Evolutionary conservation across 2,113 vertebrate species (phyloP), one percentile per base, ranked within the genome.

Genomic region (Maccullochella peelii): DNA sequence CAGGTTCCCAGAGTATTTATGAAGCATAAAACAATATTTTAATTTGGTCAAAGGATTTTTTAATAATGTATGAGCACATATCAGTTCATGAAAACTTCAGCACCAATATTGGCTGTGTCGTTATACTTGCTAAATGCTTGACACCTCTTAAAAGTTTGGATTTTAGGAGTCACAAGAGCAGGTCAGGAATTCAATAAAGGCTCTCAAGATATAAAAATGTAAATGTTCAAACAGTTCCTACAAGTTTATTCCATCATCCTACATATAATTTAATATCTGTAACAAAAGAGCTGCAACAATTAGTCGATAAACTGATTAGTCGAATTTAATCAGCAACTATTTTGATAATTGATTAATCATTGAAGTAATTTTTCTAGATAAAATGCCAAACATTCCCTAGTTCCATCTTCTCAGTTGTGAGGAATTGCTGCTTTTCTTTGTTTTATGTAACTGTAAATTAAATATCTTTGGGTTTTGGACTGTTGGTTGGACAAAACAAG

Each of bases 11-110:
- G 73, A 87, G 49, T 90, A 75, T 88, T 92, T 90, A 87, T 83
- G 55, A 84, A 80, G 73, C 87, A 84, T 86, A 82, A 83, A 87
- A 89, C 65, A 86, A 89, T 86, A 75, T 88, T 91, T 89, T 67
- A 82, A 92, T 89, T 86, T 86, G 58, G 57, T 61, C 61, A 76
- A 58, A 87, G 79, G 79, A 77, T 73, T 83, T 80, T 77, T 76
- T 81, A 23, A 65, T 70, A 21, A 83, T 71, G 71, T 70, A 73
- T 77, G 63, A 84, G 59, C 25, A 25, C 20, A 18, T 73, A 68
- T 77, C 58, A 65, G 54, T 73, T 86, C 67, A 54, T 88, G 59
- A 87, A 86, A 83, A 73, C 30, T 49, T 44, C 68, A 49, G 44
- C 42, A 70, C 36, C 14, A 70, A 18, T 70, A 80, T 33, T 58